These are phyloP conservation scores for Orchestia grillus DNA, from an alignment of 1,140 invertebrate genomes.

Conservation along the genomic window DNA sequence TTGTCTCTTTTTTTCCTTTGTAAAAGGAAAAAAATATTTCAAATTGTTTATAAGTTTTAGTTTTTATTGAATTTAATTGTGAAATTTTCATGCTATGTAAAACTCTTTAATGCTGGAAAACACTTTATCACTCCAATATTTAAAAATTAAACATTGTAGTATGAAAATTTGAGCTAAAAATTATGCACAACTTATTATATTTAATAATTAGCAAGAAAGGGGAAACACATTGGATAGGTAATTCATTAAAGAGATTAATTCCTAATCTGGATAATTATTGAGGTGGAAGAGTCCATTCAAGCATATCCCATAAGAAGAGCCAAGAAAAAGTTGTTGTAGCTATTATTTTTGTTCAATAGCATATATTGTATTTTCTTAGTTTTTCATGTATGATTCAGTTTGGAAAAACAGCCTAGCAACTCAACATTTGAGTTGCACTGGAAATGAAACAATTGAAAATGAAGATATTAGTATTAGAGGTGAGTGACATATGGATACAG, in stretches of 20 bases:
- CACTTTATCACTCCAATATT: not conserved
- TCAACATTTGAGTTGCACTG: not conserved
- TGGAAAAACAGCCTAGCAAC: not conserved
- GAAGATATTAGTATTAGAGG: no score
- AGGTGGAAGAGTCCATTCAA: not conserved
- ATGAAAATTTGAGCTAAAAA: no score
- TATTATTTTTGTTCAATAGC: no score
- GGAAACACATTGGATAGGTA: not conserved
- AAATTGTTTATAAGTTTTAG: not conserved
- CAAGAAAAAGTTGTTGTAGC: no score
- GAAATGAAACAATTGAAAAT: not conserved
- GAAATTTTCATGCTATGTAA: not conserved
- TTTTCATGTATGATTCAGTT: not conserved
- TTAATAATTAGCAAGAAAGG: not conserved
- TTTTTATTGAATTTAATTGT: not conserved
- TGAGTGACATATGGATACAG: not conserved
- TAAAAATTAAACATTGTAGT: not conserved
- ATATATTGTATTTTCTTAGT: not conserved
- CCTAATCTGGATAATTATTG: not conserved
- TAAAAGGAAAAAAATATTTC: not conserved
- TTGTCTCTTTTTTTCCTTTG: not conserved
- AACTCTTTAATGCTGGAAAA: not conserved
- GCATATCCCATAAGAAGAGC: not conserved
- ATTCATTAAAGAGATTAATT: not conserved
- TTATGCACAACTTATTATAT: not conserved